phyloP scores from a whole-genome alignment of 2,113 vertebrate genomes.

The Bothrops jararaca region DNA sequence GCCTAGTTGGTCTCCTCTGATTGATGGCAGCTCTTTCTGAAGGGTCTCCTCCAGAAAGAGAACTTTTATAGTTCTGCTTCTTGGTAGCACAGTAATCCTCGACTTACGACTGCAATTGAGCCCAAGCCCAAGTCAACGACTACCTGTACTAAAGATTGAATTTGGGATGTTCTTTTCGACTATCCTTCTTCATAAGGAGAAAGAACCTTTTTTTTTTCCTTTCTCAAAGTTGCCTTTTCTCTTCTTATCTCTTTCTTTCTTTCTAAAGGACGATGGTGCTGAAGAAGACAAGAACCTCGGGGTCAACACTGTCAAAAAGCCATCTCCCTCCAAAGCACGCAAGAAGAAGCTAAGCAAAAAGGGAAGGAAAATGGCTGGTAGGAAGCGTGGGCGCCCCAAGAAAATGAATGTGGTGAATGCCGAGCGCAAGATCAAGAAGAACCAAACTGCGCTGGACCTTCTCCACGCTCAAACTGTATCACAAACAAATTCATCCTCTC shows the following conservation, averaged over 20 bases:
- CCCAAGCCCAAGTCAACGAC: not conserved
- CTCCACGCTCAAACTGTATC: conserved; percentile 84
- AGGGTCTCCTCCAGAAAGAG: not conserved
- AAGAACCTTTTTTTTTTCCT: not conserved
- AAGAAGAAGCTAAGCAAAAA: conserved; percentile 85
- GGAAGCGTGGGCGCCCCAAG: conserved; percentile 94
- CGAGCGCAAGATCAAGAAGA: conserved; percentile 89
- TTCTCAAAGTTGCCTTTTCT: no score
- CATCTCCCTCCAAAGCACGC: conserved; percentile 83
- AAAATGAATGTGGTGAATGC: conserved; percentile 76
- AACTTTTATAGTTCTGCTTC: not conserved
- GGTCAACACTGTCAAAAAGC: conserved; percentile 78
- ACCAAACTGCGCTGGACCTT: conserved; percentile 87
- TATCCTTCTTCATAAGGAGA: not conserved
- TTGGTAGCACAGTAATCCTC: not conserved
- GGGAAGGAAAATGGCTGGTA: conserved; percentile 88
- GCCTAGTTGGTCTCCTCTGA: not conserved
- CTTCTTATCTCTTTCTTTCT: not conserved
- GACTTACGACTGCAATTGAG: not conserved
- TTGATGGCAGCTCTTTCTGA: not conserved
- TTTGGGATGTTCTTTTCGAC: not conserved
- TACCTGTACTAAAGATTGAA: not conserved
- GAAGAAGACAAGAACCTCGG: conserved; percentile 82
- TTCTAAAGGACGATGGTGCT: conserved; percentile 81
- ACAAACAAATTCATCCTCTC: conserved; percentile 82